phyloP scores from a whole-genome alignment of 2,797 vertebrate species.

The Myoxocephalus aenaeus region DNA sequence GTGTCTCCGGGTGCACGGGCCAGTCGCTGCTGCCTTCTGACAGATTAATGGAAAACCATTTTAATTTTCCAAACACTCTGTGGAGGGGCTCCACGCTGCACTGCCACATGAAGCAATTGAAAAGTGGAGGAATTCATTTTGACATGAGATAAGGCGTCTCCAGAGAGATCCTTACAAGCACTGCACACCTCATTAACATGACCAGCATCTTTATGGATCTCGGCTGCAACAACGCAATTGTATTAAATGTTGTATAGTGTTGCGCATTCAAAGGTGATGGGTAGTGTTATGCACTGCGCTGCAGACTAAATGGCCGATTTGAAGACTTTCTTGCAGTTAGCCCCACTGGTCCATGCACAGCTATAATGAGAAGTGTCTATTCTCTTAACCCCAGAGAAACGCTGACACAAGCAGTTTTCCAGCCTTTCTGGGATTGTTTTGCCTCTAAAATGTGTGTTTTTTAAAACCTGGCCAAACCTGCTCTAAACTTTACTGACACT shows the following conservation, averaged over 20 bases:
- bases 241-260: conserved; percentile 17
- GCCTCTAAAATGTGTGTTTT: conserved; percentile 9
- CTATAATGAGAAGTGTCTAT: conserved; percentile 44
- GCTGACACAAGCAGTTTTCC: conserved; percentile 42
- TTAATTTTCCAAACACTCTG: conserved; percentile 7
- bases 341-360: conserved; percentile 15
- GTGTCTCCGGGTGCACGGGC: not conserved
- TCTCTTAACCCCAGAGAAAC: conserved; percentile 40
- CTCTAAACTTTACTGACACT: conserved; percentile 1
- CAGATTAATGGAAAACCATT: conserved; percentile 7
- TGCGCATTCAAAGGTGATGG: not conserved
- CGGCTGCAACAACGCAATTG: not conserved
- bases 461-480: conserved; percentile 19
- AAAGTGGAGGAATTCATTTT: conserved; percentile 11
- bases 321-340: conserved; percentile 20
- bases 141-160: not conserved
- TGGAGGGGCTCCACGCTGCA: not conserved
- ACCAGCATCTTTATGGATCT: conserved; percentile 9
- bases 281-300: conserved; percentile 7
- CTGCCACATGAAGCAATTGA: not conserved
- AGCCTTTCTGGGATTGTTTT: conserved; percentile 14
- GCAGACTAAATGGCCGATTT: conserved; percentile 39
- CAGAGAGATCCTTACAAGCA: not conserved
- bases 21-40: not conserved
- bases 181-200: conserved; percentile 18